phyloP scores from a whole-genome alignment of 2,113 vertebrate genomes.

The Colaptes auratus region DNA sequence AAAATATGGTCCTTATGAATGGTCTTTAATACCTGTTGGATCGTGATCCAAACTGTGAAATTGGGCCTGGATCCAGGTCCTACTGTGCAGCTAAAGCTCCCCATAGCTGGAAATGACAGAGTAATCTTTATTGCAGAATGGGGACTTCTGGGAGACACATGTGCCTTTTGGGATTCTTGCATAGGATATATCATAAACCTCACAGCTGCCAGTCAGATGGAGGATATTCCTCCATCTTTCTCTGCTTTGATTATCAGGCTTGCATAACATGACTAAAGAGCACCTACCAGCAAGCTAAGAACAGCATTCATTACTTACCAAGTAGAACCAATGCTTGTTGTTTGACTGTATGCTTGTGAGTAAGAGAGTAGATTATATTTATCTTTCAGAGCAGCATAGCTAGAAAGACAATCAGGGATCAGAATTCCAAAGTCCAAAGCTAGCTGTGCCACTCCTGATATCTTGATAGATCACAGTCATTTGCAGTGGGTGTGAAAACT shows the following conservation, averaged over 20 bases:
- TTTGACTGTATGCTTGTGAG: neutral
- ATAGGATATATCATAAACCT: neutral
- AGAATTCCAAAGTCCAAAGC: neutral
- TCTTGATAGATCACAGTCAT: neutral
- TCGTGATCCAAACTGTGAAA: conserved; percentile 4
- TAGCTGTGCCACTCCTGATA: neutral
- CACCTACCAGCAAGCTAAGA: neutral
- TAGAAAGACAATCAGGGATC: neutral
- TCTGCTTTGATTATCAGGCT: neutral
- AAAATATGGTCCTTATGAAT: conserved; percentile 9
- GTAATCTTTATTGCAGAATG: neutral
- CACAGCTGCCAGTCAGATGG: neutral
- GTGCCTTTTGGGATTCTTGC: neutral
- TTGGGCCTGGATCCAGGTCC: conserved; percentile 18
- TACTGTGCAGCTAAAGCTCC: neutral
- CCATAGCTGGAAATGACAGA: neutral
- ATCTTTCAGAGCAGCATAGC: neutral
- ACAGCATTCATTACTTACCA: neutral
- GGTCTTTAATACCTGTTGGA: conserved; percentile 44
- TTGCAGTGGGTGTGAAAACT: neutral
- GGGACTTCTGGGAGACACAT: neutral
- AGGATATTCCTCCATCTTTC: neutral
- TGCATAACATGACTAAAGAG: neutral
- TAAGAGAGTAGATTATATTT: neutral
- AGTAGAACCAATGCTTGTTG: neutral